Conservation (phyloP, 2,113 vertebrate species). For the cattle (Bos taurus) region DNA sequence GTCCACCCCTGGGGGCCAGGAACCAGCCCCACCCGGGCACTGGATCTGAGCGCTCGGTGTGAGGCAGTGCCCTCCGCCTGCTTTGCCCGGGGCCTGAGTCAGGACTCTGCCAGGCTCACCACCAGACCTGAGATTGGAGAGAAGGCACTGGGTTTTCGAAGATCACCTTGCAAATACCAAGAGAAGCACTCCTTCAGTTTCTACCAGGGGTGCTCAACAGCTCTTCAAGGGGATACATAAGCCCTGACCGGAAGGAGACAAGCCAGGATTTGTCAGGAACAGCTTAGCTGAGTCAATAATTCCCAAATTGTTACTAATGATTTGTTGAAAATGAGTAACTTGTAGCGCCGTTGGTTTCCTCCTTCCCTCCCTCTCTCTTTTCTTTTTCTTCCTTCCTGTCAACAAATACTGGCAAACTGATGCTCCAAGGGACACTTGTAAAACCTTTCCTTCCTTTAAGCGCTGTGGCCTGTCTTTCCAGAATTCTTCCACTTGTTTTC, state of each 20-base stretch:
- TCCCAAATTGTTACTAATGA: background rate
- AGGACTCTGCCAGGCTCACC: background rate
- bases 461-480: background rate
- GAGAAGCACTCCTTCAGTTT: background rate
- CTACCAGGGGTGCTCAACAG: background rate
- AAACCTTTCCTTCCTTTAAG: background rate
- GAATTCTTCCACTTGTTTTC: background rate
- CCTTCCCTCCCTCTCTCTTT: background rate
- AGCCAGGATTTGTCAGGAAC: background rate
- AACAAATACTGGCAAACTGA: background rate
- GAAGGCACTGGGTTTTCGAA: background rate
- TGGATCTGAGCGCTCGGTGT: too few species aligned
- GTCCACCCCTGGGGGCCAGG: background rate
- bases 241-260: accelerated
- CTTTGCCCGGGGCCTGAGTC: background rate
- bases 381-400: background rate
- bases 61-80: background rate
- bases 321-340: background rate
- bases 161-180: background rate
- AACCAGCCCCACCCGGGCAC: background rate
- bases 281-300: background rate
- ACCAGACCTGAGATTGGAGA: background rate
- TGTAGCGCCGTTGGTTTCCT: background rate
- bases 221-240: background rate
- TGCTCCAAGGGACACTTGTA: background rate